phyloP scores from a whole-genome alignment of 2,113 vertebrate genomes.

The Petrocephalus microphthalmus region DNA sequence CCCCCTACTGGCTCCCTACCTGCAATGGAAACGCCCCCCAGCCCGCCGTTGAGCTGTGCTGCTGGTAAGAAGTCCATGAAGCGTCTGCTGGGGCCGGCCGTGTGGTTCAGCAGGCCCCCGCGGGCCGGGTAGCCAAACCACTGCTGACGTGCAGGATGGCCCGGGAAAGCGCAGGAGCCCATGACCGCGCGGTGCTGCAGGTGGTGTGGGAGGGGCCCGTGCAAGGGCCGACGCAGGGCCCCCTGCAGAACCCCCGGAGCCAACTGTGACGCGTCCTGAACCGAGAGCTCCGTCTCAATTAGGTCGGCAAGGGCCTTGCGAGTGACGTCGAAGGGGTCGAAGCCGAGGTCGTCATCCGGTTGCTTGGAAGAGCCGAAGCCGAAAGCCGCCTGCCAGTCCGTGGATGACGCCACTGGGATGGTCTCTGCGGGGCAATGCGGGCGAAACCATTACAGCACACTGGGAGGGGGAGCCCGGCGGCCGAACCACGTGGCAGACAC shows the following conservation, averaged over 20 bases:
- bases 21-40: conserved; percentile 97
- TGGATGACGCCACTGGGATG: conserved; percentile 95
- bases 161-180: conserved; percentile 92
- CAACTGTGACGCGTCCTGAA: conserved; percentile 78
- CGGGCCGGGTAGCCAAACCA: conserved; percentile 85
- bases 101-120: conserved; percentile 86
- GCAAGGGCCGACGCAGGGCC: conserved; percentile 43
- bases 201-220: conserved; percentile 69
- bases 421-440: conserved; percentile 68
- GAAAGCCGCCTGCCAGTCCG: conserved; percentile 99
- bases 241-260: conserved; percentile 45
- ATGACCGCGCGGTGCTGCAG: conserved; percentile 93
- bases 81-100: conserved; percentile 91
- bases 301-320: conserved; percentile 98
- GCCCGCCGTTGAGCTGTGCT: conserved; percentile 93
- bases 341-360: conserved; percentile 96
- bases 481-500: not conserved
- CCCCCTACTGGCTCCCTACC: conserved; percentile 62
- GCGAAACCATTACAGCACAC: not conserved
- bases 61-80: conserved; percentile 94
- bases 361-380: conserved; percentile 97
- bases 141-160: conserved; percentile 83
- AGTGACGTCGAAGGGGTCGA: conserved; percentile 98
- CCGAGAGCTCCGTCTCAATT: conserved; percentile 97
- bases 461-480: too few species aligned